These are phyloP conservation scores for Stichopus chloronotus DNA, from an alignment of 35 echinoderm and acorn worm genomes.

Conservation along the genomic window DNA sequence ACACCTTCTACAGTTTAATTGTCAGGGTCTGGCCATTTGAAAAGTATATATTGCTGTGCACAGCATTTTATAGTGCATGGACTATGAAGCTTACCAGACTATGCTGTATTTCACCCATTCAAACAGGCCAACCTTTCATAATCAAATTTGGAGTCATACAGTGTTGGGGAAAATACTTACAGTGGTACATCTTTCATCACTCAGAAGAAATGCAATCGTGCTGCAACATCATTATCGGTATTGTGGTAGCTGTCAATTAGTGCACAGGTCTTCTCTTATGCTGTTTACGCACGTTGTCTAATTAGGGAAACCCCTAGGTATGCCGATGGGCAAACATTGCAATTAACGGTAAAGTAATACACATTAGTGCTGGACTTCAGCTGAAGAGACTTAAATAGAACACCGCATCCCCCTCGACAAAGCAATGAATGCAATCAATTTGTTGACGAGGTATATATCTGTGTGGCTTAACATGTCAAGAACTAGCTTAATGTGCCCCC, in stretches of 20 bases:
- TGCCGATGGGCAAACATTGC: conserved; percentile 8
- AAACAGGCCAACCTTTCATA: background rate
- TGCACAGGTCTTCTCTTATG: background rate
- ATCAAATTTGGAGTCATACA: conserved; percentile 20
- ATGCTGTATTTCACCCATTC: no score
- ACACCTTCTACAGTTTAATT: no score
- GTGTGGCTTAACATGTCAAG: background rate
- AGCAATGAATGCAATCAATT: conserved; percentile 1
- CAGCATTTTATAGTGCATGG: no score
- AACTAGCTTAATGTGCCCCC: background rate
- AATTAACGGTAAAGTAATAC: conserved; percentile 34
- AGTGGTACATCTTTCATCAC: background rate
- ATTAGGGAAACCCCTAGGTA: conserved; percentile 31
- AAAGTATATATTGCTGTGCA: no score
- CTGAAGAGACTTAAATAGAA: background rate
- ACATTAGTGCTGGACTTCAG: conserved; percentile 3
- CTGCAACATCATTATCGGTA: background rate
- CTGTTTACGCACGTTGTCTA: conserved; percentile 13
- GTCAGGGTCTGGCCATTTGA: no score
- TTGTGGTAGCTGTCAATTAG: conserved; percentile 49
- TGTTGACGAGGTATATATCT: background rate
- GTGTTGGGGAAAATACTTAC: background rate
- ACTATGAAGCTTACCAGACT: no score
- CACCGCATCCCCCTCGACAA: background rate
- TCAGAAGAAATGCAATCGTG: background rate